Evolutionary conservation across 2,888 invertebrate genomes (phyloP).

Genomic region (Oscheius onirici): DNA sequence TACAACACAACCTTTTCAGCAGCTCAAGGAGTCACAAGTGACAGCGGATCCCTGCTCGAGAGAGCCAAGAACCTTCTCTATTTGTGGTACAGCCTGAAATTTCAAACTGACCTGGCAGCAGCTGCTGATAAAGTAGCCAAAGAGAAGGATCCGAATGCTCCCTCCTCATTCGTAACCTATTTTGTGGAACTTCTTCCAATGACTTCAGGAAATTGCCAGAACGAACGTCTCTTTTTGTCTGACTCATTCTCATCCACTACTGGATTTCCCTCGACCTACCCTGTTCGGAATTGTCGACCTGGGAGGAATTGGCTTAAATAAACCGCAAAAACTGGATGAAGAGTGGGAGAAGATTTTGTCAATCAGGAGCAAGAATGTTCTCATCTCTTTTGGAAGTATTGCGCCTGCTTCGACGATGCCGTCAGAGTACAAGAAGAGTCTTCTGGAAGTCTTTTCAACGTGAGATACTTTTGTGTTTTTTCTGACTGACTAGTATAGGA

Average conservation of each 20-base stretch:
- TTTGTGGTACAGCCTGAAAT: not conserved
- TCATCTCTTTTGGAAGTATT: conserved; percentile 26
- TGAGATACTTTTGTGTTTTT: not conserved
- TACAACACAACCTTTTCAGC: not conserved
- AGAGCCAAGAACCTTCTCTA: conserved; percentile 4
- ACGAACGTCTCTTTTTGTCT: conserved; percentile 11
- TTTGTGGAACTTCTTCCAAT: not conserved
- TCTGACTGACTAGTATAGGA: too few relatives aligned
- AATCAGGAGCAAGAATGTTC: not conserved
- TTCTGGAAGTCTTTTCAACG: not conserved
- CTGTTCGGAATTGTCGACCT: not conserved
- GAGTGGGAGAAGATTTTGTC: conserved; percentile 10
- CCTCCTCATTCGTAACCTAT: too few relatives aligned
- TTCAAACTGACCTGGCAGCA: not conserved
- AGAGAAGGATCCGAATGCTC: too few relatives aligned
- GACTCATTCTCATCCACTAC: conserved; percentile 3
- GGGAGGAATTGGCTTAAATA: conserved; percentile 19
- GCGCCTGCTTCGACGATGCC: conserved; percentile 14
- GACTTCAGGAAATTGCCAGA: conserved; percentile 6
- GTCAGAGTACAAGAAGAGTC: not conserved
- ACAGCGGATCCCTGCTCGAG: not conserved
- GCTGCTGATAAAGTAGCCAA: not conserved
- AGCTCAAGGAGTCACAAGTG: conserved; percentile 5
- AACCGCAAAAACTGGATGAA: not conserved
- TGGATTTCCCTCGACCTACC: conserved; percentile 21